Conservation (phyloP, 1,140 invertebrate genomes). For the Pseudomyrmex flavicornis region DNA sequence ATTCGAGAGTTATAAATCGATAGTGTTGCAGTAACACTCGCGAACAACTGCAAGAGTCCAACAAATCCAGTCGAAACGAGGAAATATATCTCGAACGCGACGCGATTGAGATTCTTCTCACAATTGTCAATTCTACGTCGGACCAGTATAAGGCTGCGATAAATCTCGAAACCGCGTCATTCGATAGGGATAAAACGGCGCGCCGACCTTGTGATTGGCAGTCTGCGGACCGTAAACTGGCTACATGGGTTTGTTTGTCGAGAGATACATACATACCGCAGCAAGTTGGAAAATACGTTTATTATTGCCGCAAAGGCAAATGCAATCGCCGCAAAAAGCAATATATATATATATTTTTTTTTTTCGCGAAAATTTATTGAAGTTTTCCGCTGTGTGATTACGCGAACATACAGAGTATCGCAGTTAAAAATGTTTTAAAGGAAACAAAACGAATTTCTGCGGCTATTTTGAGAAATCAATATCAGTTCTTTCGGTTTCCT, state of each 20-base stretch:
- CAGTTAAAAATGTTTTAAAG: constrained; percentile 34
- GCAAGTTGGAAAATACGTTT: constrained; percentile 47
- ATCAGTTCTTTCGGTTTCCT: neutral
- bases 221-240: neutral
- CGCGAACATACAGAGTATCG: neutral
- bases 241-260: neutral
- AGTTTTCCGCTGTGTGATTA: constrained; percentile 9
- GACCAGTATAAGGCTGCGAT: neutral
- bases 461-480: neutral
- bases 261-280: constrained; percentile 7
- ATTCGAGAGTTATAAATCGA: neutral
- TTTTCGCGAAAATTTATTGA: constrained; percentile 1
- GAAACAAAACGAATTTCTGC: neutral
- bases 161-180: constrained; percentile 11
- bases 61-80: neutral
- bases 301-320: constrained; percentile 49
- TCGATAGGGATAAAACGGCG: neutral
- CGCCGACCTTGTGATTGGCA: constrained; percentile 18
- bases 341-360: neutral
- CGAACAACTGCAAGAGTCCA: constrained; percentile 10
- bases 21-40: neutral
- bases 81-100: constrained; percentile 15
- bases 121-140: constrained; percentile 17
- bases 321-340: constrained; percentile 35
- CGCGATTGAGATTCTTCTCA: neutral